Evolutionary conservation across 2,797 vertebrate species (phyloP), one percentile per base, ranked within the genome.

Genomic region (Mormyrus proboscirostris): DNA sequence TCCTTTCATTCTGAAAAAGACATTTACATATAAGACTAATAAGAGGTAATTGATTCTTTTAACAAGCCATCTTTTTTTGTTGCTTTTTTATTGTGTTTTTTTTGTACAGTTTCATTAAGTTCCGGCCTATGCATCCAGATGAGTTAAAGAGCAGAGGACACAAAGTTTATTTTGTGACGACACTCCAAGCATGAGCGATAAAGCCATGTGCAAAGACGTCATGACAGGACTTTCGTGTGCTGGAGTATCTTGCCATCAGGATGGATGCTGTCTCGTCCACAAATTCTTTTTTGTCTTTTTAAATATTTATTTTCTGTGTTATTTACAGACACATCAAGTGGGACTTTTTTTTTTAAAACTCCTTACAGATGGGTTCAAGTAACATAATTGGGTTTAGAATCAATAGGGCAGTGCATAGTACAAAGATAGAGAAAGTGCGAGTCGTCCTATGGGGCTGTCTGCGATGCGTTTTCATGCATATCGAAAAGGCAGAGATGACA

Each of bases 361-460:
- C 96, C 95, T 97, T 95, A 96, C 94, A 95, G 94, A 96, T 95
- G 96, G 96, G 95, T 97, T 98, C 97, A 98, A 97, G 97, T 98
- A 97, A 97, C 94, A 95, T 95, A 96, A 95, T 94, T 96, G 96
- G 96, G 94, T 95, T 93, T 96, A 96, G 95, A 97, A 97, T 96
- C 96, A 97, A 95, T 96, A 96, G 96, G 95, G 96, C 97, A 97
- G 98, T 99, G 98, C 98, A 99, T 99, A 99, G 98, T 98, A 98
- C 97, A 98, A 98, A 98, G 97, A 97, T 96, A 95, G 95, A 97
- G 96, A 98, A 98, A 98, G 98, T 98, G 97, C 98, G 98, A 97
- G 96, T 97, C 96, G 97, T 97, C 96, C 96, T 95, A 93, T 95
- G 96, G 96, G 96, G 95, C 90, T 95, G 95, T 97, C 92, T 95